phyloP scores from a whole-genome alignment of 2,113 vertebrate species.

The Crypturellus undulatus region DNA sequence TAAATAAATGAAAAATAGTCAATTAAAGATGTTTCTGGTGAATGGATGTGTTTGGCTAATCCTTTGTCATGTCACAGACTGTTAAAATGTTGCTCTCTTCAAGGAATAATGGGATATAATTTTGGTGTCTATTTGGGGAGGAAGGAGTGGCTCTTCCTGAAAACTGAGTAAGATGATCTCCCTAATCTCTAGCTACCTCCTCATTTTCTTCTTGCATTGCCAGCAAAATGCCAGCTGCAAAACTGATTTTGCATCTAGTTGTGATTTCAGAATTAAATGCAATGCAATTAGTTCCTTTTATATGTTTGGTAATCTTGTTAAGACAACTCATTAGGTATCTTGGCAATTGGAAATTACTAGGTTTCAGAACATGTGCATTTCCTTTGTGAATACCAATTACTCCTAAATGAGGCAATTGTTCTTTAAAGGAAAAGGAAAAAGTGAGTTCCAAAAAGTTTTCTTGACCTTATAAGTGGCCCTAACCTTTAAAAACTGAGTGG shows the following conservation, averaged over 20 bases:
- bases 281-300: slow-evolving; percentile 75
- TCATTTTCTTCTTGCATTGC: slow-evolving; percentile 70
- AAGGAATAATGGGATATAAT: slow-evolving; percentile 44
- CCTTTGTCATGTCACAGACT: slow-evolving; percentile 23
- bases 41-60: slow-evolving; percentile 18
- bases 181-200: slow-evolving; percentile 67
- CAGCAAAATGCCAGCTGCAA: slow-evolving; percentile 75
- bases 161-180: slow-evolving; percentile 54
- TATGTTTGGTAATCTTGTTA: slow-evolving; percentile 76
- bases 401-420: slow-evolving; percentile 71
- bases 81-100: slow-evolving; percentile 31
- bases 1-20: slow-evolving; percentile 20
- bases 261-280: slow-evolving; percentile 75
- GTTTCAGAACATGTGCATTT: slow-evolving; percentile 72
- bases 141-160: slow-evolving; percentile 64
- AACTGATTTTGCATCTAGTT: slow-evolving; percentile 72
- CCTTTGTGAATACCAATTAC: slow-evolving; percentile 73
- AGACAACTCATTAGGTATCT: slow-evolving; percentile 75
- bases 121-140: slow-evolving; percentile 50
- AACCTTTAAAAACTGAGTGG: slow-evolving; percentile 27
- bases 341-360: slow-evolving; percentile 74
- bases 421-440: slow-evolving; percentile 49
- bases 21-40: not conserved
- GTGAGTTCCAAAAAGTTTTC: slow-evolving; percentile 35
- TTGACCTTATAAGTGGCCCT: not conserved